Percentiles rank a stretch among this genome's conserved stretches.
phyloP scores from a whole-genome alignment of 2,888 invertebrate genomes.

The Epinotia nisella region DNA sequence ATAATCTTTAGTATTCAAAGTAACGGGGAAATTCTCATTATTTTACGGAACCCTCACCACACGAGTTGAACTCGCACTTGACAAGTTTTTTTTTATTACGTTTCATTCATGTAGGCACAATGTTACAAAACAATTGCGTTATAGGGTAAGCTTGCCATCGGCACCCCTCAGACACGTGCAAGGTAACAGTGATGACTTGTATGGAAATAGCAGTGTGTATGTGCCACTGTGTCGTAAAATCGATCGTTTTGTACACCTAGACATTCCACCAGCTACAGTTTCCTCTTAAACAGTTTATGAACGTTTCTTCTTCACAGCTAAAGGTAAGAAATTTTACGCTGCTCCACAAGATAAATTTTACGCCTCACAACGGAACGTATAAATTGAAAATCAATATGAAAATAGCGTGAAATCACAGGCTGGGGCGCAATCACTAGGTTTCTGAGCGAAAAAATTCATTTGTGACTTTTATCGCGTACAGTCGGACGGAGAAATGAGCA shows the following conservation, averaged over 20 bases:
- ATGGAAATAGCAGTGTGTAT: not conserved
- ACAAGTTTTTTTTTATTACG: too few relatives aligned
- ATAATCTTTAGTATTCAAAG: too few relatives aligned
- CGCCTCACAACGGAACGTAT: slow-evolving; percentile 7
- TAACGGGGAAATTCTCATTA: too few relatives aligned
- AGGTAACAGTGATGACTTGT: slow-evolving; percentile 1
- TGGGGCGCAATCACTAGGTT: slow-evolving; percentile 40
- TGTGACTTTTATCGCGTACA: slow-evolving; percentile 36
- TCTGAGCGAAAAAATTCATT: slow-evolving; percentile 32
- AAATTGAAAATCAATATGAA: slow-evolving; percentile 41
- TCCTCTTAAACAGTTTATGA: not conserved
- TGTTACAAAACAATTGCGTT: slow-evolving; percentile 17
- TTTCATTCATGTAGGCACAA: not conserved
- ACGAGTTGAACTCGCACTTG: too few relatives aligned
- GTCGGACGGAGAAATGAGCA: not conserved
- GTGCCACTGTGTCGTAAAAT: too few relatives aligned
- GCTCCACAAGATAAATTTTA: slow-evolving; percentile 19
- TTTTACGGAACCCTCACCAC: too few relatives aligned
- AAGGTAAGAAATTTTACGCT: not conserved
- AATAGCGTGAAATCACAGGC: slow-evolving; percentile 38
- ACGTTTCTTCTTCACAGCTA: not conserved
- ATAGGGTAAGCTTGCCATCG: slow-evolving; percentile 19
- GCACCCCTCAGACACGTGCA: not conserved
- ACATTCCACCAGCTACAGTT: too few relatives aligned
- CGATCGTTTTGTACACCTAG: too few relatives aligned